Evolutionary conservation across 2,113 vertebrate species (phyloP).

Genomic region (Gnathonemus longibarbis): DNA sequence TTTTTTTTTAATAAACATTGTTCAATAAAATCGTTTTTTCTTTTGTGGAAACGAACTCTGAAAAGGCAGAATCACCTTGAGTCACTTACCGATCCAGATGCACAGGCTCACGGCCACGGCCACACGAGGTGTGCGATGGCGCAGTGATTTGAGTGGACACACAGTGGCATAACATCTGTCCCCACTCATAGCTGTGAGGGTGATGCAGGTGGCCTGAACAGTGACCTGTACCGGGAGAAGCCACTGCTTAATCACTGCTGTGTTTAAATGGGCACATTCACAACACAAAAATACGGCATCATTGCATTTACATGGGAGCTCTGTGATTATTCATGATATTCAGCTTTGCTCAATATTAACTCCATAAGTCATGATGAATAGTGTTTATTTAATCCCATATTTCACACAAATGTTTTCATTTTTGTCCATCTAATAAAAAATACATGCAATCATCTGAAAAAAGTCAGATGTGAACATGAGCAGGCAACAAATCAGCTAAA

Average conservation of each 20-base stretch:
- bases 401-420: neutral
- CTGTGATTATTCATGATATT: neutral
- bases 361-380: neutral
- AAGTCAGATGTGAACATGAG: neutral
- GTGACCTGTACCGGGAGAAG: slow-evolving; percentile 56
- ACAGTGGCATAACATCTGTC: slow-evolving; percentile 72
- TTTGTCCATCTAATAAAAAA: neutral
- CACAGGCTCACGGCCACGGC: slow-evolving; percentile 72
- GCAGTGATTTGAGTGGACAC: slow-evolving; percentile 70
- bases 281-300: neutral
- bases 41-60: neutral
- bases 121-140: slow-evolving; percentile 65
- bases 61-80: neutral
- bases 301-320: neutral
- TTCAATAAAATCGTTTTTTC: neutral
- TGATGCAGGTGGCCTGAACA: slow-evolving; percentile 74
- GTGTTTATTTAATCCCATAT: neutral
- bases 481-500: neutral
- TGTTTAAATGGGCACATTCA: neutral
- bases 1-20: neutral
- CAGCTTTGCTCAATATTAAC: neutral
- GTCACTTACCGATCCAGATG: slow-evolving; percentile 68
- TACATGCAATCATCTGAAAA: neutral
- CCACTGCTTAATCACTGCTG: neutral
- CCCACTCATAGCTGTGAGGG: slow-evolving; percentile 72